These are phyloP conservation scores for Tolmerus cingulatus DNA, from an alignment of 2,888 invertebrate species.

Conservation along the genomic window DNA sequence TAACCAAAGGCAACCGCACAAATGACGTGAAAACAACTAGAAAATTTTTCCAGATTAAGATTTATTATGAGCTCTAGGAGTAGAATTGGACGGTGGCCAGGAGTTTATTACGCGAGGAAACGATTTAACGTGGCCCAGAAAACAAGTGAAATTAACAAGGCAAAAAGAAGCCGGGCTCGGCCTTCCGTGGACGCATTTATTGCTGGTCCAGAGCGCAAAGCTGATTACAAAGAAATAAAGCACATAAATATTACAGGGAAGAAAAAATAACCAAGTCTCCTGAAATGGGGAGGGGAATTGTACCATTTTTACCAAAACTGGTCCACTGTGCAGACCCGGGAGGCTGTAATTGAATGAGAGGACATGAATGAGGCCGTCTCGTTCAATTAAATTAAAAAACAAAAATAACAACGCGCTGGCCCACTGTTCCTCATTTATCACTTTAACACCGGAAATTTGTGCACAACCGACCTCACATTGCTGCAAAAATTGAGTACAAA, in stretches of 20 bases:
- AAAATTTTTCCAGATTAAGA: neutral
- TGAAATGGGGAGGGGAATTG: neutral
- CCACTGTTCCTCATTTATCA: slow-evolving; percentile 4
- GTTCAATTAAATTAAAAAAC: slow-evolving; percentile 4
- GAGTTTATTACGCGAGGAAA: neutral
- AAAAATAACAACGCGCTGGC: neutral
- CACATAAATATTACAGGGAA: neutral
- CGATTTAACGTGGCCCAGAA: neutral
- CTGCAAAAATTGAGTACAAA: slow-evolving; percentile 29
- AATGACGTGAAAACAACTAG: neutral
- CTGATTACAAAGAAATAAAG: slow-evolving; percentile 25
- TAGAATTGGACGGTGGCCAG: neutral
- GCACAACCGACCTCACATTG: neutral
- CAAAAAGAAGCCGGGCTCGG: neutral
- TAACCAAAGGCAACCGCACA: neutral
- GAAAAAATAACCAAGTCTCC: neutral
- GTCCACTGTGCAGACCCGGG: neutral
- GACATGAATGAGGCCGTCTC: slow-evolving; percentile 29
- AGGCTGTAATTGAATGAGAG: slow-evolving; percentile 7
- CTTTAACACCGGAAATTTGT: slow-evolving; percentile 27
- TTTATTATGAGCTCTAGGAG: neutral
- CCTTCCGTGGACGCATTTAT: slow-evolving; percentile 4
- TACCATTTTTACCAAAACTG: neutral
- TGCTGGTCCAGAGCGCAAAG: neutral
- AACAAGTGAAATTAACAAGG: slow-evolving; percentile 9